Base-by-base conservation (phyloP, 2,888 invertebrate species). In the Uropetala carovei region DNA sequence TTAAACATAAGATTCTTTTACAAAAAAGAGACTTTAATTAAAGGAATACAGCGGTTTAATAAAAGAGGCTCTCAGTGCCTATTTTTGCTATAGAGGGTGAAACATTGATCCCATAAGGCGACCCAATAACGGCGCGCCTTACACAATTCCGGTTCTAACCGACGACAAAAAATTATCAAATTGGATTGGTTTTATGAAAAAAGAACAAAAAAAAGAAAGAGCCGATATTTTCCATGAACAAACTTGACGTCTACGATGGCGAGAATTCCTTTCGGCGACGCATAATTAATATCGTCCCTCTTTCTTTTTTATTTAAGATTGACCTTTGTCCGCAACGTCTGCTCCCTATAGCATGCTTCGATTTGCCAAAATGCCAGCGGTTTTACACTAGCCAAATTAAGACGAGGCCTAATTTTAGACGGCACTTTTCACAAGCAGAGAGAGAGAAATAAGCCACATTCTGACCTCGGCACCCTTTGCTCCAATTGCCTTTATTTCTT, bases 181-280 rank as follows among this genome's bases (percentile, higher is more conserved):
- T 11, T 18, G 75, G 27, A 75, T 75, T 75, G n/a, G 14, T 22
- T 75, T 27, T 75, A 14, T 2, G 75, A 8, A 27, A 13, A 3
- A 22, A 27, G 16, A 75, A n/a, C 68, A 75, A 75, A 27, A 75
- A 27, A 75, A 75, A 75, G 18, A 7, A 75, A 27, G 22, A 27
- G 75, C 22, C 22, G 75, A 75, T 27, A 27, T 75, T 75, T 75
- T 27, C 75, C 75, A 75, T 75, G 27, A 75, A 75, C 22, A 75
- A 75, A 75, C 75, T 75, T 75, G 75, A 75, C 75, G 75, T 75
- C 75, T 27, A 27, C 22, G 75, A 75, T 18, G 18, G 68, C 68
- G 68, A 68, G 68, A 22, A 68, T 75, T 75, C 27, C 68, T 68
- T 60, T 30, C 89, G 89, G 89, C 60, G n/a, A 89, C 89, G 89